Evolutionary conservation across 2,113 vertebrate species (phyloP), one percentile per base, ranked within the genome.

Genomic region (Glaucomys volans): DNA sequence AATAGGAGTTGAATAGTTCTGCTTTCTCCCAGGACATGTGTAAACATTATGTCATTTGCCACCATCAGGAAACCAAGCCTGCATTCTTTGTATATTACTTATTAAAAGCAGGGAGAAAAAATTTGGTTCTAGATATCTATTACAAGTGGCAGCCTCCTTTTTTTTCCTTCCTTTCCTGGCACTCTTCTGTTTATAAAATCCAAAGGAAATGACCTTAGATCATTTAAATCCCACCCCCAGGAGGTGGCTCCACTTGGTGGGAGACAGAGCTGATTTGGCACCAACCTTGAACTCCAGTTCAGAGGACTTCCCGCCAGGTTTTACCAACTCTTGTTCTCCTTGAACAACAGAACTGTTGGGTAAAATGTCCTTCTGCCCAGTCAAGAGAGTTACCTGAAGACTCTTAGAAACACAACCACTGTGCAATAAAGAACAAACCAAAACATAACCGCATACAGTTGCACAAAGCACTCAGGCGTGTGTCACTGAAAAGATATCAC

Each of bases 371-470:
- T 44, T 94, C 87, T 75, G 64, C 22, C n/a, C 54, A 84, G 9
- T 2, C 47, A 24, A 50, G 24, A 66, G 57, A 74, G 44, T 54
- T 64, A 20, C 2, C 17, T 85, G 37, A 62, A 95, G 50, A 87
- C 87, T 74, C 35, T 83, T 69, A 71, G 87, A 90, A 90, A 81
- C 37, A 90, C 71, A 76, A 71, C 62, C 77, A 32, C 57, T 13
- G 22, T 40, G 72, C 81, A 66, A 24, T n/a, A 91, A 83, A 79
- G 59, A 89, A 16, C n/a, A 95, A 96, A 26, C 71, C 59, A 81
- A 85, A 72, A 35, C n/a, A 47, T 22, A 76, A 59, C 37, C 82
- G 30, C 54, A 52, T 44, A 30, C 0, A 44, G 59, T 47, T 16
- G 28, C n/a, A 40, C 66, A 18, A 72, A 92, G 66, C 0, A 4